Conservation (phyloP, 2,113 vertebrate genomes). For the Gallinago jamesoni region DNA sequence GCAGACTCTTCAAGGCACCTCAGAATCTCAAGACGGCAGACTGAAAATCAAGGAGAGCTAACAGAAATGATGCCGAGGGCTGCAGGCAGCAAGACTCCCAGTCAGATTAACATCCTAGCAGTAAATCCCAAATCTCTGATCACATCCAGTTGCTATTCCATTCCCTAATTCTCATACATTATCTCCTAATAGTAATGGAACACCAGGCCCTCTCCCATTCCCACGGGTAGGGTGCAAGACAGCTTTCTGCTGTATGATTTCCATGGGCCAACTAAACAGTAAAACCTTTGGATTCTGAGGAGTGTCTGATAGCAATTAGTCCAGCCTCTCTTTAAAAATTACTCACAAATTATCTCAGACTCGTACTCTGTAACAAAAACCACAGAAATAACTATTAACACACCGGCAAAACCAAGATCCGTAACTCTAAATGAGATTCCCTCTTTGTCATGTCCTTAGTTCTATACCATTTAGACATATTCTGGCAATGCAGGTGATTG, state of each 20-base stretch:
- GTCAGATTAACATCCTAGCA: background rate
- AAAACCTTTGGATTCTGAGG: background rate
- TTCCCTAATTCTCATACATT: background rate
- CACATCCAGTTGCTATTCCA: background rate
- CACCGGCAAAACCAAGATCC: background rate
- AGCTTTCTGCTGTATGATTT: background rate
- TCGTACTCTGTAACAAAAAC: background rate
- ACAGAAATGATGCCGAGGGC: background rate
- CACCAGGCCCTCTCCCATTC: background rate
- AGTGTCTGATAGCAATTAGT: background rate
- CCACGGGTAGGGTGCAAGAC: background rate
- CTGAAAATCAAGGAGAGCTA: background rate
- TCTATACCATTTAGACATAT: background rate
- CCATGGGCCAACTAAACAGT: background rate
- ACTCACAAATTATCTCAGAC: background rate
- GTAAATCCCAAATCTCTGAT: background rate
- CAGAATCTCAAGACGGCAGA: background rate
- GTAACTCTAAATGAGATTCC: background rate
- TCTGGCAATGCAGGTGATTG: background rate
- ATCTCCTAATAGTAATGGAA: background rate
- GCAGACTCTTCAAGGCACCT: background rate
- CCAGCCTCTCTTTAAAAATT: background rate
- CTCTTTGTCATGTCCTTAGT: background rate
- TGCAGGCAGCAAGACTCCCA: background rate
- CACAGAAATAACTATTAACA: background rate